Conservation (phyloP, 1,140 invertebrate genomes). For the Pectinophora gossypiella region DNA sequence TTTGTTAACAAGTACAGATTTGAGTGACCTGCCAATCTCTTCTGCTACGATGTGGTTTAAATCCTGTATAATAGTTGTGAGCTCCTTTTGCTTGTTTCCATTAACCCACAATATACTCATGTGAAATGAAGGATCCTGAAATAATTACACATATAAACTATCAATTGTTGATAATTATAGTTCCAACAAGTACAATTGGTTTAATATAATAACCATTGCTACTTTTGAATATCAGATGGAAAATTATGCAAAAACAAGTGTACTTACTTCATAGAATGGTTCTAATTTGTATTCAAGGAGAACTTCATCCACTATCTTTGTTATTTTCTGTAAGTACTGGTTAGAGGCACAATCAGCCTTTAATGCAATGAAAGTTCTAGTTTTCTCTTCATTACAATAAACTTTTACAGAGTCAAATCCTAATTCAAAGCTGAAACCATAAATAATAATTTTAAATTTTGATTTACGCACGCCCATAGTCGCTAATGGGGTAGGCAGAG, state of each 20-base stretch:
- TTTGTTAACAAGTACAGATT: slow-evolving; percentile 31
- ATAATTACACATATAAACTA: too few relatives aligned
- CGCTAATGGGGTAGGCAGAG: too few relatives aligned
- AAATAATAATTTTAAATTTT: too few relatives aligned
- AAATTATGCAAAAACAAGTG: too few relatives aligned
- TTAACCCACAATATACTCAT: slow-evolving; percentile 81
- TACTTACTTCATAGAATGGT: slow-evolving; percentile 78
- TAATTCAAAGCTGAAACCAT: slow-evolving; percentile 76
- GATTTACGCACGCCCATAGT: too few relatives aligned
- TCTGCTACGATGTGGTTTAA: slow-evolving; percentile 36
- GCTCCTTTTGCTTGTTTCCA: slow-evolving; percentile 75
- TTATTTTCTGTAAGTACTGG: slow-evolving; percentile 72
- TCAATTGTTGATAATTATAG: too few relatives aligned
- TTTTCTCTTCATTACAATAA: slow-evolving; percentile 84
- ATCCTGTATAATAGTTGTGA: slow-evolving; percentile 46
- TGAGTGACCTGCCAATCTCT: slow-evolving; percentile 25
- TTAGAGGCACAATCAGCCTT: slow-evolving; percentile 71
- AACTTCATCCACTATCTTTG: slow-evolving; percentile 76
- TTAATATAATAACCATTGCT: too few relatives aligned
- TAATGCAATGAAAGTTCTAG: slow-evolving; percentile 84
- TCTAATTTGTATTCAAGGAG: slow-evolving; percentile 81
- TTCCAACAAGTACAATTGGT: too few relatives aligned
- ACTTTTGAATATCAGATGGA: too few relatives aligned
- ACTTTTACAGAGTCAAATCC: slow-evolving; percentile 77
- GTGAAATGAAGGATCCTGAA: slow-evolving; percentile 83